Conservation (phyloP, 2,797 vertebrate species). For the Myripristis jacobus region DNA sequence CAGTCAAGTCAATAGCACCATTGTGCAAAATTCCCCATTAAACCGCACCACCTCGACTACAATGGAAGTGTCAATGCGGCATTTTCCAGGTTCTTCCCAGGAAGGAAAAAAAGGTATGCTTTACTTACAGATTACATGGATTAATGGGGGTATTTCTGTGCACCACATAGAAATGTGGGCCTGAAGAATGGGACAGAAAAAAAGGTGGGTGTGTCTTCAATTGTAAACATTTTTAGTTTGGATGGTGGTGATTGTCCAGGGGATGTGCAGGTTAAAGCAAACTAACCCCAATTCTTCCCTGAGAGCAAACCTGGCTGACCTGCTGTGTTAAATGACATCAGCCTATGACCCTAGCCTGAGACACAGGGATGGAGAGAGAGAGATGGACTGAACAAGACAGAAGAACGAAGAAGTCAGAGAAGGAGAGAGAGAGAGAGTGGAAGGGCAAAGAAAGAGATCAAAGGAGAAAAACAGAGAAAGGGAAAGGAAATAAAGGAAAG, state of each 20-base stretch:
- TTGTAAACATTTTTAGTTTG: slow-evolving; percentile 44
- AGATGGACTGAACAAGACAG: slow-evolving; percentile 16
- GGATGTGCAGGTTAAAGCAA: slow-evolving; percentile 51
- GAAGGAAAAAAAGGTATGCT: slow-evolving; percentile 36
- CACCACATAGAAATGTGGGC: slow-evolving; percentile 7
- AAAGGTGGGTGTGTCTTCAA: slow-evolving; percentile 34
- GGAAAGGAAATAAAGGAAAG: slow-evolving; percentile 13
- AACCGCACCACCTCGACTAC: slow-evolving; percentile 62
- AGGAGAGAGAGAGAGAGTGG: slow-evolving; percentile 5
- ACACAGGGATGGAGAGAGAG: slow-evolving; percentile 12
- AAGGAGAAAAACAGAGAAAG: slow-evolving; percentile 9
- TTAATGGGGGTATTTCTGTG: slow-evolving; percentile 48
- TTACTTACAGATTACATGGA: slow-evolving; percentile 55
- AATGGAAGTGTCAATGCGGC: slow-evolving; percentile 65
- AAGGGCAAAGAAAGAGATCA: slow-evolving; percentile 3
- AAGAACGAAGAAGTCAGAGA: slow-evolving; percentile 5
- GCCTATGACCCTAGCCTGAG: slow-evolving; percentile 36
- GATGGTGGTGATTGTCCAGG: slow-evolving; percentile 26
- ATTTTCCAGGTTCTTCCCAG: slow-evolving; percentile 40
- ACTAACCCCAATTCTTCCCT: slow-evolving; percentile 61
- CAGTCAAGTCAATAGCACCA: slow-evolving; percentile 70
- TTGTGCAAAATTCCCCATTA: slow-evolving; percentile 74
- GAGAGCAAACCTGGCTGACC: slow-evolving; percentile 37
- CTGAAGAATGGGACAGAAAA: slow-evolving; percentile 14
- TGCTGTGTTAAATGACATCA: slow-evolving; percentile 44